Evolutionary conservation across 2,113 vertebrate species (phyloP), one percentile per base, ranked within the genome.

Genomic region (Rana temporaria): DNA sequence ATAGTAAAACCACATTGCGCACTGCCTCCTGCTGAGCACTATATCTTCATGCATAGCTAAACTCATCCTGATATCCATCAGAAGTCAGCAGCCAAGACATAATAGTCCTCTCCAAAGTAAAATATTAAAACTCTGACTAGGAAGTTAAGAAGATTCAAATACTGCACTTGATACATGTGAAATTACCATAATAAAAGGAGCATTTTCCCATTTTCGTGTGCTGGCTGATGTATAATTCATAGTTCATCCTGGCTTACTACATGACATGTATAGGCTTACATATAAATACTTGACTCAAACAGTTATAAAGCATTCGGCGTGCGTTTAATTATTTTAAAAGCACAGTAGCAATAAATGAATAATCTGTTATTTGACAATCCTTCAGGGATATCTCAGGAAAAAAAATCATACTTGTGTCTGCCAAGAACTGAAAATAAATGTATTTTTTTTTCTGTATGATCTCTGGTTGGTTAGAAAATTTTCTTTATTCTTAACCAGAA

Each of bases 41-140:
- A 55, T 78, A 64, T 78, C 75, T 78, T 26, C 60, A 63, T 78
- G 75, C 59, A 78, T 65, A 65, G 60, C 59, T 78, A 67, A 78
- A 67, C 63, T 55, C 48, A 65, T 78, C 76, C 76, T n/a, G 48
- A 67, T 64, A 78, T 78, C 76, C 76, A 67, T 78, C 62, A 78
- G 24, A 78, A 78, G 62, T 34, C 48, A 65, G 76, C 22, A 57
- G 78, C 19, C 24, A 59, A 69, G 65, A 69, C 53, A 69, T 80
- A 70, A 70, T 60, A 48, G 56, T 62, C 68, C 16, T 60, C 67
- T 62, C 18, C 26, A 68, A 80, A 71, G 22, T 68, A 71, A 70
- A 80, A 70, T 80, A 80, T 80, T 70, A 70, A 80, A 71, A 60
- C 65, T 59, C 78, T 24, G 52, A 68, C 32, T 62, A 62, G 55